Conservation (phyloP, 2,113 vertebrate genomes). For the Rhinogobius similis region DNA sequence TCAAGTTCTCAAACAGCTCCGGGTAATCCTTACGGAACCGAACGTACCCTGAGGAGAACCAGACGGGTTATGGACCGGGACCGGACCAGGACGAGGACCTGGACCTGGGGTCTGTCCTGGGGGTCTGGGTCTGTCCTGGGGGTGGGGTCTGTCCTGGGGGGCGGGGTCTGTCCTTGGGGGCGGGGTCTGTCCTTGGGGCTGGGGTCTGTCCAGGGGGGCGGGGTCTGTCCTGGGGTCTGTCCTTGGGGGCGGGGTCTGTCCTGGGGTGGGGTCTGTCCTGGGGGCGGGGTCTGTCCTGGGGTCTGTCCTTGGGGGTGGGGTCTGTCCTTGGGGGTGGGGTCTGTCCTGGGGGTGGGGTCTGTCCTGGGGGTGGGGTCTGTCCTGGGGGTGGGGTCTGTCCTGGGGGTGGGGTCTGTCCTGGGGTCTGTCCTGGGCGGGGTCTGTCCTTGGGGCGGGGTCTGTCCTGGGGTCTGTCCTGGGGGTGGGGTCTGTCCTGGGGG, state of each 20-base stretch:
- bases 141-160: too few relatives aligned
- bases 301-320: too few relatives aligned
- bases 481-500: too few relatives aligned
- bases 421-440: too few relatives aligned
- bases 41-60: constrained; percentile 83
- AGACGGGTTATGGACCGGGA: too few relatives aligned
- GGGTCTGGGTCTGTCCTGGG: neutral
- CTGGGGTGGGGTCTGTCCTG: neutral
- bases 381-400: neutral
- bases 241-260: too few relatives aligned
- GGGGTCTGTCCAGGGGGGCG: too few relatives aligned
- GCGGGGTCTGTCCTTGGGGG: neutral
- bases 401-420: neutral
- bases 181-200: too few relatives aligned
- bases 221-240: neutral
- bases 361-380: neutral
- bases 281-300: neutral
- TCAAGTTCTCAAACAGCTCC: constrained; percentile 91
- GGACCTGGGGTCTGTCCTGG: too few relatives aligned
- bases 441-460: neutral
- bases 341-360: too few relatives aligned
- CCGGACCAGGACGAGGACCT: too few relatives aligned
- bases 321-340: neutral
- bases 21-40: constrained; percentile 93
- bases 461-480: too few relatives aligned